Evolutionary conservation across 35 echinoderm and acorn worm species (phyloP).

Genomic region (Stichopus chloronotus): DNA sequence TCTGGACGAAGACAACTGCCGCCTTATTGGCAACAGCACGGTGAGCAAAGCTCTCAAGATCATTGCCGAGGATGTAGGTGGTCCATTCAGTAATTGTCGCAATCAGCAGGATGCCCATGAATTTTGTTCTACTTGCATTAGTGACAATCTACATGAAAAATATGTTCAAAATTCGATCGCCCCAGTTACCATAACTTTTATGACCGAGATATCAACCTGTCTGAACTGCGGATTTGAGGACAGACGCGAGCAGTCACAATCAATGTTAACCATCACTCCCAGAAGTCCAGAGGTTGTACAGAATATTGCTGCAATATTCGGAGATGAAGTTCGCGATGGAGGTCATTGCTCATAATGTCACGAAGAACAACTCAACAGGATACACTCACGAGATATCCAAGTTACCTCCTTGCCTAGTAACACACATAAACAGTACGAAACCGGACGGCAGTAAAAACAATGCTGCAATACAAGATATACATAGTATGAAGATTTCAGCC

Average conservation of each 20-base stretch:
- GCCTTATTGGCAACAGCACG: not conserved
- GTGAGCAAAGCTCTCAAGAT: no score
- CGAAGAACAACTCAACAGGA: not conserved
- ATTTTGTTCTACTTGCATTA: not conserved
- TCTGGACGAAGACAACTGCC: not conserved
- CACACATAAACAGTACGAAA: not conserved
- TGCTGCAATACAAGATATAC: not conserved
- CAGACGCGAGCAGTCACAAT: not conserved
- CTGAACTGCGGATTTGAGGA: not conserved
- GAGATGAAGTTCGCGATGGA: not conserved
- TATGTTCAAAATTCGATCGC: not conserved
- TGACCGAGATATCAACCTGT: not conserved
- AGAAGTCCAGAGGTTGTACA: not conserved
- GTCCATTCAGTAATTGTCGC: not conserved
- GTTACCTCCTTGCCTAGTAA: conserved; percentile 12
- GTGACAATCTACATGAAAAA: not conserved
- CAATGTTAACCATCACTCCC: not conserved
- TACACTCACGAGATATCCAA: not conserved
- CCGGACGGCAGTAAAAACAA: not conserved
- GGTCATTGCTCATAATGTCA: not conserved
- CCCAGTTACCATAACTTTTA: not conserved
- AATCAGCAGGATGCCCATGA: not conserved
- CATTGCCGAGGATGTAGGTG: no score
- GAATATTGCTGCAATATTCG: not conserved
- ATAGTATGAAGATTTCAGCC: not conserved